These are phyloP conservation scores for Drosophila sproati DNA, from an alignment of 1,140 invertebrate species.

Conservation along the genomic window DNA sequence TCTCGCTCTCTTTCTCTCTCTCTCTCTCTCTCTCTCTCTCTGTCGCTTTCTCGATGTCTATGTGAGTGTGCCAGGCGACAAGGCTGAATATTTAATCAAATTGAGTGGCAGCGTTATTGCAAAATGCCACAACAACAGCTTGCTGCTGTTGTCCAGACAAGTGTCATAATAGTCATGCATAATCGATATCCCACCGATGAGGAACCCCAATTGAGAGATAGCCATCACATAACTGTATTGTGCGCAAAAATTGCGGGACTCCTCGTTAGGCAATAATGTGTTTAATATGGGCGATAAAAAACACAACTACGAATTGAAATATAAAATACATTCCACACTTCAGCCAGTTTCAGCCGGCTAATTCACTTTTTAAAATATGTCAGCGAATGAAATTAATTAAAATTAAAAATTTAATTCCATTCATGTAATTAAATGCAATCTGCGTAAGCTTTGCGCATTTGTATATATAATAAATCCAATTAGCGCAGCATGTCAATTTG, in stretches of 20 bases:
- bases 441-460: background rate
- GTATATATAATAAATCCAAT: background rate
- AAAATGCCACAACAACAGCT: conserved; percentile 14
- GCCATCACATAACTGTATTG: background rate
- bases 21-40: background rate
- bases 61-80: background rate
- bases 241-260: background rate
- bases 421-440: too few species aligned
- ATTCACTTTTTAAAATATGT: too few species aligned
- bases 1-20: conserved; percentile 6
- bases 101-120: conserved; percentile 43
- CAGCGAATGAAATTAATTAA: too few species aligned
- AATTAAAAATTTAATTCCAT: too few species aligned
- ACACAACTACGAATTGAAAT: too few species aligned
- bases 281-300: too few species aligned
- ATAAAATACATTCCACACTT: too few species aligned
- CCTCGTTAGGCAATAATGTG: background rate
- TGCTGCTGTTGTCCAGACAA: too few species aligned
- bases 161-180: background rate
- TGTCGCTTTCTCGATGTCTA: background rate
- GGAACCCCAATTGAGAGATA: background rate
- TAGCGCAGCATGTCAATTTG: background rate
- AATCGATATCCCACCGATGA: background rate
- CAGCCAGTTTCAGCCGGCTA: too few species aligned
- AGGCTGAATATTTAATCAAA: conserved; percentile 50